Evolutionary conservation across 2,797 vertebrate genomes (phyloP), one percentile per base, ranked within the genome.

Genomic region (Eupleurogrammus muticus): DNA sequence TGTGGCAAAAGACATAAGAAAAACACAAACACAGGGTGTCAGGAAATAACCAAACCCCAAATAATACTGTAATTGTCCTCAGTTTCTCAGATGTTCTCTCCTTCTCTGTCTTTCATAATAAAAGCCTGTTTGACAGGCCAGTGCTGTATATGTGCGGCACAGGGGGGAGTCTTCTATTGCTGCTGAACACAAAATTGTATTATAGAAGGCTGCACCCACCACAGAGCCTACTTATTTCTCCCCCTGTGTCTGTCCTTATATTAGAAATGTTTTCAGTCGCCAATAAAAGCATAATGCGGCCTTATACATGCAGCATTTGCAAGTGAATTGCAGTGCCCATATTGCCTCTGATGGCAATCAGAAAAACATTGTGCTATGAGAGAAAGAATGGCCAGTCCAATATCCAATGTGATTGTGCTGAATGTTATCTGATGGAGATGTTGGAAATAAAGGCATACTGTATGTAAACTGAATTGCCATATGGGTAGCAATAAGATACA

Each of bases 401-500:
- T 90, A 92, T 91, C 63, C 66, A 80, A 71, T 79, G 71, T 87
- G 91, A 90, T 90, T 92, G 90, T 86, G 67, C 77, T 87, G 87
- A 89, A 87, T 83, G 85, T 76, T 93, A 93, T 93, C 90, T 92
- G 91, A 93, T 92, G 75, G 82, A 83, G 84, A 82, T 86, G 84
- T 68, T 88, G 83, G 70, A 83, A 87, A 87, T 81, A 36, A 80
- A 89, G 75, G 75, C 81, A 71, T 50, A 60, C 74, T 80, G 83
- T 81, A 85, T 89, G 80, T 88, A 86, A 85, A 89, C 77, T 75
- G 79, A 89, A 91, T 85, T 80, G 84, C 84, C 89, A 91, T 91
- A 91, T 90, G 90, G 83, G 67, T 66, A 61, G 76, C 80, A 88
- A 86, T 87, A 87, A 87, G 81, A 90, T 57, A 70, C 75, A 72